Evolutionary conservation across 2,888 invertebrate species (phyloP), one percentile per base, ranked within the genome.

Genomic region (Drosophila koepferae): DNA sequence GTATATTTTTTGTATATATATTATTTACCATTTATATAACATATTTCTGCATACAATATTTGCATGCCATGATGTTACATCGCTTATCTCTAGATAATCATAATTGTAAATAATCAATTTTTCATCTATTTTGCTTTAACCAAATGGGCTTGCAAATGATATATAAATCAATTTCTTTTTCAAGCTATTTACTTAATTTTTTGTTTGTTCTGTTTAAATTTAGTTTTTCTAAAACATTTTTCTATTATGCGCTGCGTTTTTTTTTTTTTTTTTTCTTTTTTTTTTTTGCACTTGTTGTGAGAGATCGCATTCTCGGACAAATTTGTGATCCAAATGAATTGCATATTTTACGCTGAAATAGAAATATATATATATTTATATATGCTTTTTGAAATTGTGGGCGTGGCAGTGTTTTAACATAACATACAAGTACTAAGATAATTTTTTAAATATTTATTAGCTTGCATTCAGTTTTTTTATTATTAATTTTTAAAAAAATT

Each of bases 61-160:
- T 86, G 83, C 83, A 86, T 81, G 60, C 62, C 64, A 62, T 80
- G 62, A 77, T 82, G 81, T 86, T 81, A 86, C 72, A 65, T 59
- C 59, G 54, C 87, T 89, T 87, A 77, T 34, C 58, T 40, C 78
- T 86, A 82, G 38, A 53, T 77, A 72, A 72, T 73, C 61, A 72
- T 81, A 67, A 67, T 59, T 71, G 49, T 64, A 70, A 81, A 79
- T 72, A 43, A 49, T 60, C 67, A 59, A 51, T 63, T 54, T 63
- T 41, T 61, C 38, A 36, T 43, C 48, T 41, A 41, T 23, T 61
- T 63, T 78, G 65, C 79, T 68, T 54, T 56, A 78, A 72, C 62
- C 65, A 67, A 86, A 78, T 59, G 63, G 72, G 71, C 68, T 78
- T 55, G 63, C 73, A 83, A 78, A 69, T 64, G 10, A 74, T 61